Evolutionary conservation across 1,140 invertebrate genomes (phyloP), one percentile per base, ranked within the genome.

Genomic region (Ostrea edulis): DNA sequence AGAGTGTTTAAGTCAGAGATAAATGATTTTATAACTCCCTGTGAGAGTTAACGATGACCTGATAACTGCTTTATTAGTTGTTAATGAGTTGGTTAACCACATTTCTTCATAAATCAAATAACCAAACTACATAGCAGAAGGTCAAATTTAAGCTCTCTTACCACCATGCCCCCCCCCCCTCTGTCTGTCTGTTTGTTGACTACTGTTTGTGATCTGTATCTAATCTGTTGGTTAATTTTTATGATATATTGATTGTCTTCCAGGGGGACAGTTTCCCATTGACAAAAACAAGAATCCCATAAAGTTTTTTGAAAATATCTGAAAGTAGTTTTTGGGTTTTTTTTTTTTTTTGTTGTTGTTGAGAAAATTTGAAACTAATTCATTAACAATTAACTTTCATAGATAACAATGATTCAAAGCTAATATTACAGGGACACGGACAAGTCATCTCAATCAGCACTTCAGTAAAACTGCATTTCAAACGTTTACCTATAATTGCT

Each of bases 11-110:
- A 17, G 55, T 62, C 17, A n/a, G 55, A 29, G 68, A 77, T 77
- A 77, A 62, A 77, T 77, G 68, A 25, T 29, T 62, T 25, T 29
- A 77, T 14, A 77, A 7, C 68, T 77, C 29, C 35, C 25, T 29
- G 4, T 9, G 25, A 62, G 55, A 35, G 68, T 14, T 77, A 35
- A 35, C 29, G 25, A 77, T 29, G 68, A 29, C 68, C 17, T 77
- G 68, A 77, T 77, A 77, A 29, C 58, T 77, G 29, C 29, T 77
- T 77, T 25, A 77, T 77, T 77, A 29, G 68, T 77, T 29, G 68
- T 77, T 77, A 29, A 77, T 77, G 68, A 77, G 68, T 7, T 77
- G 68, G 68, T 77, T 77, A 77, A 77, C 68, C 68, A 77, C 25
- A 29, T 29, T 14, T 29, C 22, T 35, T 29, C 68, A 77, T 77